phyloP scores from a whole-genome alignment of 2,113 vertebrate genomes.

The Anolis sagrei region DNA sequence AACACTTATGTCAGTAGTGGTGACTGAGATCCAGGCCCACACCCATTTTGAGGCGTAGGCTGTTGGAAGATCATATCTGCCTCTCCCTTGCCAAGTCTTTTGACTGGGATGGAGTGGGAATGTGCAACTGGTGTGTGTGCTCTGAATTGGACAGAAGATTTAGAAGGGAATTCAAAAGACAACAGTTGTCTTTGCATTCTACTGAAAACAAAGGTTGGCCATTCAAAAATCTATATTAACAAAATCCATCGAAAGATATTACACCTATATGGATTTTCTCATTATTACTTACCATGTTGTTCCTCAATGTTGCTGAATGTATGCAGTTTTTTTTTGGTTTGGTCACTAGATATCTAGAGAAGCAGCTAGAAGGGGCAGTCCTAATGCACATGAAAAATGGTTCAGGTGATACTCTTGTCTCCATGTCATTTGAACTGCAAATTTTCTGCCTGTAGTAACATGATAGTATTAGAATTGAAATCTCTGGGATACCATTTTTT shows the following conservation, averaged over 20 bases:
- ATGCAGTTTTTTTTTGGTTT: background rate
- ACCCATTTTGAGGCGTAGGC: background rate
- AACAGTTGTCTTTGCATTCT: no score
- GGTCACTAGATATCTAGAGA: background rate
- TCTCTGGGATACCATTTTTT: background rate
- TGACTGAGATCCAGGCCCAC: background rate
- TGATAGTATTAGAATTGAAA: background rate
- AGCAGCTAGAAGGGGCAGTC: background rate
- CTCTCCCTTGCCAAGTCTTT: background rate
- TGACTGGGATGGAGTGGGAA: background rate
- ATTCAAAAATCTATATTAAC: conserved; percentile 2
- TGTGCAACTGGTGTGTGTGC: background rate
- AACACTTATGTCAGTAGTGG: background rate
- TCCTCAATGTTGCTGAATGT: background rate
- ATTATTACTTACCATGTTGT: background rate
- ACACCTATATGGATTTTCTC: background rate
- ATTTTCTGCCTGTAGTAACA: background rate
- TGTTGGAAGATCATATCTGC: background rate
- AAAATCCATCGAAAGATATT: background rate
- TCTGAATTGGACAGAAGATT: background rate
- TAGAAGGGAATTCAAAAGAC: background rate
- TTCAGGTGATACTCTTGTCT: background rate
- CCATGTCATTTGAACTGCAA: no score
- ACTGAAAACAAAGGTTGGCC: no score
- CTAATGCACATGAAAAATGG: background rate